Base-by-base conservation (phyloP, 2,888 invertebrate genomes). In the Sicus ferrugineus region DNA sequence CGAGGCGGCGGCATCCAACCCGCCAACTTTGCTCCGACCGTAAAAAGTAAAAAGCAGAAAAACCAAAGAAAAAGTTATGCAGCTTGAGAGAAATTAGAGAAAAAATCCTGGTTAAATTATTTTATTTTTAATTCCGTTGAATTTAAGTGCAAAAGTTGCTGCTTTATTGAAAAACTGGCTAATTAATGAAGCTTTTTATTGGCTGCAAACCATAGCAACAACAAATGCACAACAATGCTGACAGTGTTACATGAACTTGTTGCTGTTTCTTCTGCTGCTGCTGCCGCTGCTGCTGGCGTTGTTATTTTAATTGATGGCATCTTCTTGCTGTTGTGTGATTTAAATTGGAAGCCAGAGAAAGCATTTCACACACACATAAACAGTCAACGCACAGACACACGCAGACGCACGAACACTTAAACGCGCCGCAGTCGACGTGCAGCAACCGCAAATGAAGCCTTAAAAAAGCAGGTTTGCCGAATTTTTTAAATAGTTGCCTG, bases 181-280 rank as follows among this genome's bases (percentile, higher is more conserved):
- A 16, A 61, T 26, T 61, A 61, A 61, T 64, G 48, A 50, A 50
- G 48, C 63, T 58, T 58, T 67, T n/a, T n/a, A n/a, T n/a, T 67
- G 50, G 48, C 31, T 58, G 58, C 6, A 16, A n/a, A 56, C 59
- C 58, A 50, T 48, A 34, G 28, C n/a, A 34, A 70, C 26, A 61
- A 34, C 52, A 69, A 54, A 65, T 42, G 31, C 67, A 62, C 65
- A 69, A 58, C 34, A 26, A 54, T 69, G 67, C 71, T 81, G 81
- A 79, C 80, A 81, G 79, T 81, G 82, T 82, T 82, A 82, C 81
- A 82, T 82, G 81, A 82, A 81, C 80, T 82, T 82, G 78, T 73
- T 73, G 77, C 64, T 54, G 54, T 26, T 31, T 26, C 3, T 28
- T 3, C 6, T n/a, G 58, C 19, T 19, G 58, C n/a, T 4, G 11